A percentile compares a stretch with the other conserved stretches of the same genome.
Conservation (phyloP, 2,888 invertebrate species). For the Papilio gigon region DNA sequence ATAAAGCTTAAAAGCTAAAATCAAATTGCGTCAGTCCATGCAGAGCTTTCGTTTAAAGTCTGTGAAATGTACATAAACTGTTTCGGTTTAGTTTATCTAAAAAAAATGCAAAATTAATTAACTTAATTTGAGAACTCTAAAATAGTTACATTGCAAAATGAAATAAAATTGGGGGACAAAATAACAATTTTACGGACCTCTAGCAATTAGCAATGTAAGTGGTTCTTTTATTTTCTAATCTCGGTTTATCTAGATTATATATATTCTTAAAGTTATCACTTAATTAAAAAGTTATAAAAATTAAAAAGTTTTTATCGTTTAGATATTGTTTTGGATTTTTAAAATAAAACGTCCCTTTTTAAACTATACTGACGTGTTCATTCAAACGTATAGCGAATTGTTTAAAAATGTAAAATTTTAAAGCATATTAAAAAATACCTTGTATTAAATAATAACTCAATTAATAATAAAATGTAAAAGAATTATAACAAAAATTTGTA, state of each 20-base stretch:
- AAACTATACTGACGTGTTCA: too few species aligned
- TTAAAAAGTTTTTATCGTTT: neutral
- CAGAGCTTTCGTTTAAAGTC: neutral
- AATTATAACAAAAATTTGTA: neutral
- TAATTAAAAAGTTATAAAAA: neutral
- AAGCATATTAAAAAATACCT: too few species aligned
- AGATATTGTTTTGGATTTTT: neutral
- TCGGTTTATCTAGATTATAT: slow-evolving; percentile 8
- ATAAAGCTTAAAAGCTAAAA: too few species aligned
- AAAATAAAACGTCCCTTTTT: neutral
- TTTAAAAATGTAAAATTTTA: neutral
- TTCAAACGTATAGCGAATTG: too few species aligned
- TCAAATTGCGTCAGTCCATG: too few species aligned
- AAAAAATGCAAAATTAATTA: neutral
- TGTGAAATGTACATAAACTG: too few species aligned
- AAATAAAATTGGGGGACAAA: slow-evolving; percentile 3
- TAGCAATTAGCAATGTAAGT: slow-evolving; percentile 27
- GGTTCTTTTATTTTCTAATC: slow-evolving; percentile 23
- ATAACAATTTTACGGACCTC: slow-evolving; percentile 2
- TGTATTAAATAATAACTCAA: neutral
- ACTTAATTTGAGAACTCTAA: neutral
- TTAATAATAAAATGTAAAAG: neutral
- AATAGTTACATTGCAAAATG: neutral
- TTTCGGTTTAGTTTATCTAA: neutral
- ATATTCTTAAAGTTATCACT: neutral